Evolutionary conservation across 2,113 vertebrate species (phyloP), one percentile per base, ranked within the genome.

Genomic region (Grantiella picta): DNA sequence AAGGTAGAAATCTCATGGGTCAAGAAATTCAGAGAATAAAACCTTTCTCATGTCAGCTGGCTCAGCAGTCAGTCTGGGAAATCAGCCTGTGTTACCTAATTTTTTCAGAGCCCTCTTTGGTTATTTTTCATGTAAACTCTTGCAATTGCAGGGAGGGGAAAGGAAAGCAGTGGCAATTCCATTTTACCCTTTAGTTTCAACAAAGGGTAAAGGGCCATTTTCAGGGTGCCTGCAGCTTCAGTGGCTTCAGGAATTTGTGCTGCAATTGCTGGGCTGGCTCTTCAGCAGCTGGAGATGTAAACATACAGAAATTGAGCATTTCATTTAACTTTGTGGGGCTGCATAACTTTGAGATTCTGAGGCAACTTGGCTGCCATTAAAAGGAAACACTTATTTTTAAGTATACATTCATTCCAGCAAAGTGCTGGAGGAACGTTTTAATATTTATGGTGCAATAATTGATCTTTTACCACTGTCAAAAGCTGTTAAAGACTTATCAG

Each of bases 381-480:
- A 75, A 42, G 56, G 70, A 96, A 66, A 79, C 92, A 81, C 91
- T 94, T 77, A 92, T 93, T 90, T 92, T 97, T 96, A 96, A 96
- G 96, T 92, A 94, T 69, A 95, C 66, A 77, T 88, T 91, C 60
- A 77, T 88, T 97, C 69, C 65, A 94, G 63, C 18, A 24, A 94
- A 93, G 93, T 86, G 59, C 75, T 94, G 93, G 89, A 90, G 81
- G 90, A 97, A 72, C 52, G 86, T 97, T 96, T 97, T 97, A 97
- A 96, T 96, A 98, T 97, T 97, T 97, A 97, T 97, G 81, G 94
- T 95, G 91, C 84, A 96, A 96, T 97, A 97, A 96, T 96, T 96
- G 97, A 97, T 98, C 95, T 97, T 96, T 97, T 97, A 96, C 95
- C 81, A 97, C 96, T 96, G 94, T 97, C 97, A 97, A 96, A 96